phyloP scores from a whole-genome alignment of 2,888 invertebrate species.

The Lasioglossum villosulum region DNA sequence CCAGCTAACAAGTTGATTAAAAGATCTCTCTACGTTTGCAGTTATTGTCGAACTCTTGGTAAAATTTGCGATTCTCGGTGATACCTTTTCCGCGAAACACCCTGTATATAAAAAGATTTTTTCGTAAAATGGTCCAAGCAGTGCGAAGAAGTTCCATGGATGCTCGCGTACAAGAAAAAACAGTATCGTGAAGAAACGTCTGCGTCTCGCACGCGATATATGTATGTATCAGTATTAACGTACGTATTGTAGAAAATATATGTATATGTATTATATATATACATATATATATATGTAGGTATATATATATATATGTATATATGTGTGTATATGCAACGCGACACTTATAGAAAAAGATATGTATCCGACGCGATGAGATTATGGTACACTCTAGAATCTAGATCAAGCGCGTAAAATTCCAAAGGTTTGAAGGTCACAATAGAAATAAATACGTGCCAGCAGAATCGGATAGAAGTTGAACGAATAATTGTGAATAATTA shows the following conservation, averaged over 20 bases:
- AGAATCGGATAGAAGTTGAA: constrained; percentile 47
- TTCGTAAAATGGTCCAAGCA: constrained; percentile 26
- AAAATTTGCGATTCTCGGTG: neutral
- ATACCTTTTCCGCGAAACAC: neutral
- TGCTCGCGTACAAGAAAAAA: constrained; percentile 39
- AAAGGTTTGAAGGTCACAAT: neutral
- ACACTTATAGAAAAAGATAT: constrained; percentile 61
- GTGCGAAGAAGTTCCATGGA: constrained; percentile 32
- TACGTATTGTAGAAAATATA: constrained; percentile 58
- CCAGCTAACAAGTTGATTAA: neutral
- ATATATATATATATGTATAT: constrained; percentile 14
- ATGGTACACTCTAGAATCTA: constrained; percentile 38
- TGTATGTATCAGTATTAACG: constrained; percentile 53
- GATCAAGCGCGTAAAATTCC: constrained; percentile 51
- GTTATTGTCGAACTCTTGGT: neutral
- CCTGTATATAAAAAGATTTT: neutral
- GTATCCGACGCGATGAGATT: constrained; percentile 48
- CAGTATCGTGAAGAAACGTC: constrained; percentile 50
- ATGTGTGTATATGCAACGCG: constrained; percentile 35
- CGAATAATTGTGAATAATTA: neutral
- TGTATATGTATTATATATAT: constrained; percentile 49
- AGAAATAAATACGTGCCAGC: constrained; percentile 32
- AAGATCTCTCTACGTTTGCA: neutral
- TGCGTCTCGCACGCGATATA: constrained; percentile 39
- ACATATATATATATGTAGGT: constrained; percentile 23